phyloP scores from a whole-genome alignment of 2,888 invertebrate species.

The Polietes domitor region DNA sequence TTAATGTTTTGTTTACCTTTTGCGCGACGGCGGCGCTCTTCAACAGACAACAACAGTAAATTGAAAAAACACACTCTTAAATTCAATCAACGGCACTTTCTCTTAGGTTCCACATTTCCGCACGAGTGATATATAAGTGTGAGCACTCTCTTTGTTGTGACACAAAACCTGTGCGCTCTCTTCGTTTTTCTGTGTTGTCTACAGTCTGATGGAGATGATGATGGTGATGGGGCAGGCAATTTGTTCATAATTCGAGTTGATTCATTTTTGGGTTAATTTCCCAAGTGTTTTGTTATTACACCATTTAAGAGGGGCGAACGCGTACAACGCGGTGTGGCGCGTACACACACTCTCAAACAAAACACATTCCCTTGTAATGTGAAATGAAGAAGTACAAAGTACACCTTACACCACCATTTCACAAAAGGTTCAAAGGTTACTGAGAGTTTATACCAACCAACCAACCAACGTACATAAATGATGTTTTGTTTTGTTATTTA shows the following conservation, averaged over 20 bases:
- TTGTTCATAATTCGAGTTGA: background rate
- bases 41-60: background rate
- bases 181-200: background rate
- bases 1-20: conserved; percentile 26
- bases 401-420: conserved; percentile 26
- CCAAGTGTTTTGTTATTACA: background rate
- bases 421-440: conserved; percentile 22
- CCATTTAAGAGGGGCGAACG: background rate
- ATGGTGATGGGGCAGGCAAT: background rate
- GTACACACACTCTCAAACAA: background rate
- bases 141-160: background rate
- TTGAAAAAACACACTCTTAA: background rate
- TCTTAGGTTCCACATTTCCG: conserved; percentile 61
- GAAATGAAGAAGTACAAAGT: background rate
- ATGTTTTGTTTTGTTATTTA: too few species aligned
- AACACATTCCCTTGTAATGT: background rate
- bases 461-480: too few species aligned
- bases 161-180: too few species aligned
- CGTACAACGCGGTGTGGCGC: background rate
- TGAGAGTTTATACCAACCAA: too few species aligned
- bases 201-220: too few species aligned
- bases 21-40: background rate
- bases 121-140: background rate
- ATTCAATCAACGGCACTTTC: conserved; percentile 9
- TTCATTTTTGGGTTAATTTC: background rate